phyloP scores from a whole-genome alignment of 2,888 invertebrate species.

The Sinelater perroti region DNA sequence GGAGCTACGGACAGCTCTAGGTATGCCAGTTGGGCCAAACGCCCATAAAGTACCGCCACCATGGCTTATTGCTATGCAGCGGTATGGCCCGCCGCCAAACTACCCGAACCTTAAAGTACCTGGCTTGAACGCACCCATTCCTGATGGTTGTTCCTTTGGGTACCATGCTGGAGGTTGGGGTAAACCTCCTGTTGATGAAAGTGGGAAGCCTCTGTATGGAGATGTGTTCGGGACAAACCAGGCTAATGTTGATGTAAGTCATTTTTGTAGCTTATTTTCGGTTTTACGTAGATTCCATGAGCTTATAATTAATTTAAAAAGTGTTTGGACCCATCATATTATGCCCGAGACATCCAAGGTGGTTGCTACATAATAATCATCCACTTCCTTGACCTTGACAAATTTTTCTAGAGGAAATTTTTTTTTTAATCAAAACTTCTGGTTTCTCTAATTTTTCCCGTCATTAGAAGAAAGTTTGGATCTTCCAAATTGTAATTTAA shows the following conservation, averaged over 20 bases:
- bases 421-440: too few relatives aligned
- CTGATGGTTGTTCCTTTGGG: constrained; percentile 96
- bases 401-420: too few relatives aligned
- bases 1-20: constrained; percentile 93
- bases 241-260: constrained; percentile 74
- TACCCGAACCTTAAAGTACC: constrained; percentile 98
- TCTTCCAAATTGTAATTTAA: too few relatives aligned
- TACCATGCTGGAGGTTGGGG: constrained; percentile 99
- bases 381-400: too few relatives aligned
- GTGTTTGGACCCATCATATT: too few relatives aligned
- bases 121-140: constrained; percentile 97
- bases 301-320: too few relatives aligned
- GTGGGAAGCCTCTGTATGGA: constrained; percentile 96
- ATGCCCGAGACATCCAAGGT: too few relatives aligned
- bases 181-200: constrained; percentile 98
- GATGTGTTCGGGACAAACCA: constrained; percentile 95
- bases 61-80: constrained; percentile 96
- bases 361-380: background rate
- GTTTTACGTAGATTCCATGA: too few relatives aligned
- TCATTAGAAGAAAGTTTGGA: too few relatives aligned
- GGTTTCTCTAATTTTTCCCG: too few relatives aligned
- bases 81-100: constrained; percentile 98
- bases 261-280: constrained; percentile 3
- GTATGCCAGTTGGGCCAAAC: constrained; percentile 97
- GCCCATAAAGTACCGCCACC: constrained; percentile 93